Conservation (phyloP, 2,113 vertebrate genomes). For the Ceuthmochares aereus region DNA sequence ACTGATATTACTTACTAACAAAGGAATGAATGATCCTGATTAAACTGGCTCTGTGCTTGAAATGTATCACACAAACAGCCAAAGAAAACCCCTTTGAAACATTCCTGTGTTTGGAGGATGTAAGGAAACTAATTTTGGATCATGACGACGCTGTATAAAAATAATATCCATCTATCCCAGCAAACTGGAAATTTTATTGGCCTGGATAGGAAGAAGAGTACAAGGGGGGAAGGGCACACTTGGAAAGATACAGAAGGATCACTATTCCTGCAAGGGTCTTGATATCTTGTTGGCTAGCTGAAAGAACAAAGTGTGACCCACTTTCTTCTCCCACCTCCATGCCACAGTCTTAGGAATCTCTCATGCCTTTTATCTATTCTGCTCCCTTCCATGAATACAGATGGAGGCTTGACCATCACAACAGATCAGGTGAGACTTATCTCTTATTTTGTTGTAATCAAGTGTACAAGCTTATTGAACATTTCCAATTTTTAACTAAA, state of each 20-base stretch:
- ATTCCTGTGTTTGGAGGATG: constrained; percentile 18
- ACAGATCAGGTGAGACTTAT: background rate
- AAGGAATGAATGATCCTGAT: constrained; percentile 75
- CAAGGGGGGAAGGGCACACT: background rate
- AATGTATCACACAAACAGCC: constrained; percentile 57
- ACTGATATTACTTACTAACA: constrained; percentile 76
- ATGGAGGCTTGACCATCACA: background rate
- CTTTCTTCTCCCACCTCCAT: background rate
- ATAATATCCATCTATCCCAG: constrained; percentile 5
- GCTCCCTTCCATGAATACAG: background rate
- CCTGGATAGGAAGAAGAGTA: background rate
- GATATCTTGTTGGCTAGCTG: background rate
- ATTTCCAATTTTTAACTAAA: background rate
- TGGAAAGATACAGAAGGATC: background rate
- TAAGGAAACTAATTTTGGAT: constrained; percentile 46
- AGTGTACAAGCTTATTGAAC: background rate
- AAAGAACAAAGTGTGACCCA: background rate
- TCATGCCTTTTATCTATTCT: background rate
- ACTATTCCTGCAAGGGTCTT: background rate
- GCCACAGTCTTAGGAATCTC: background rate
- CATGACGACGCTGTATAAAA: constrained; percentile 2
- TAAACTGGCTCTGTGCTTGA: constrained; percentile 57
- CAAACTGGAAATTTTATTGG: background rate
- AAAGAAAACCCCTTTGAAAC: constrained; percentile 64
- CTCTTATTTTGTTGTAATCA: background rate